phyloP scores from a whole-genome alignment of 2,888 invertebrate genomes.

The Yponomeuta cagnagella region DNA sequence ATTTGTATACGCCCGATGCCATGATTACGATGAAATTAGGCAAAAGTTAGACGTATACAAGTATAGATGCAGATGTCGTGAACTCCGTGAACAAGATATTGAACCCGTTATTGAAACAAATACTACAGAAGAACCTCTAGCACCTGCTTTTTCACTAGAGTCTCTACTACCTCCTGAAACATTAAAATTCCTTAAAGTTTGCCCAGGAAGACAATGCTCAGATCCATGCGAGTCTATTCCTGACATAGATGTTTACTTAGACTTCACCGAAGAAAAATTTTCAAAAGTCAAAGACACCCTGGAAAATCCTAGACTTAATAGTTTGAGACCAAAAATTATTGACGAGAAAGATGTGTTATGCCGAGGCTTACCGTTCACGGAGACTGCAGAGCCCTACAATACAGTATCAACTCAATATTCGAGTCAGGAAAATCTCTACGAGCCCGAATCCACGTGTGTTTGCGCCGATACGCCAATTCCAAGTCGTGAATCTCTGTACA shows the following conservation, averaged over 20 bases:
- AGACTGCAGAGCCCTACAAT: conserved; percentile 42
- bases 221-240: conserved; percentile 40
- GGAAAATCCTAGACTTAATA: conserved; percentile 25
- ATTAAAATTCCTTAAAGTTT: conserved; percentile 32
- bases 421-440: conserved; percentile 45
- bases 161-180: background rate
- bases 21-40: conserved; percentile 52
- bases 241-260: conserved; percentile 41
- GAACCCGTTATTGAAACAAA: background rate
- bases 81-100: conserved; percentile 30
- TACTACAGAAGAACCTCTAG: conserved; percentile 19
- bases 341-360: conserved; percentile 37
- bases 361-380: conserved; percentile 44
- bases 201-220: conserved; percentile 41
- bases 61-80: conserved; percentile 37
- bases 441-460: conserved; percentile 33
- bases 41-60: conserved; percentile 30
- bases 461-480: conserved; percentile 31
- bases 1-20: conserved; percentile 60
- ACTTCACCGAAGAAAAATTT: conserved; percentile 57
- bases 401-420: conserved; percentile 55
- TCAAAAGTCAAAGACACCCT: conserved; percentile 44
- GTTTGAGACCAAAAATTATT: conserved; percentile 30
- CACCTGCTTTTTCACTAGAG: background rate
- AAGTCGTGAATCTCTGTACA: conserved; percentile 18